phyloP scores from a whole-genome alignment of 2,113 vertebrate species.

The Menidia beryllina region DNA sequence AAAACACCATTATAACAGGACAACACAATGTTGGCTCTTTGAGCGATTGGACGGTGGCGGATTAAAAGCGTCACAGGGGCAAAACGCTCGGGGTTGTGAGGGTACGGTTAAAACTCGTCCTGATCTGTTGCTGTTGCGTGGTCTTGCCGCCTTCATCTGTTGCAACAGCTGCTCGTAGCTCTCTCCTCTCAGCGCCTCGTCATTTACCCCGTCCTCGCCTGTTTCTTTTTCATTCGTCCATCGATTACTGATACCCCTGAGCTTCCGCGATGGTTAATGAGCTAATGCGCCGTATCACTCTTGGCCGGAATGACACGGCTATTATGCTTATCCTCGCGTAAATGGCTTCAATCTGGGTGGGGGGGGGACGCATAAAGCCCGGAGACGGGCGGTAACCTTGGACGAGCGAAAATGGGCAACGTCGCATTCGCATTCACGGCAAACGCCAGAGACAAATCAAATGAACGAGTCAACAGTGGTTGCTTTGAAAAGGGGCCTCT shows the following conservation, averaged over 20 bases:
- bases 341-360: slow-evolving; percentile 43
- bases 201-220: slow-evolving; percentile 39
- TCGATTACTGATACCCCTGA: slow-evolving; percentile 59
- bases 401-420: slow-evolving; percentile 17
- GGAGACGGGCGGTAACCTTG: slow-evolving; percentile 69
- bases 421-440: slow-evolving; percentile 62
- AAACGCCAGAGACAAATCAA: slow-evolving; percentile 72
- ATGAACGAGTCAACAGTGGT: slow-evolving; percentile 72
- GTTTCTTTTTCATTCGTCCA: slow-evolving; percentile 57
- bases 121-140: slow-evolving; percentile 39
- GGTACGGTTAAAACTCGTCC: slow-evolving; percentile 32
- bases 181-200: slow-evolving; percentile 47
- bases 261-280: slow-evolving; percentile 54
- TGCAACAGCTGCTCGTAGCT: slow-evolving; percentile 49
- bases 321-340: slow-evolving; percentile 24
- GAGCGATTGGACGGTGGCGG: slow-evolving; percentile 63
- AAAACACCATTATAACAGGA: slow-evolving; percentile 77
- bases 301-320: slow-evolving; percentile 27
- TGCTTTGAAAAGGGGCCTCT: slow-evolving; percentile 69
- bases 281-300: slow-evolving; percentile 59
- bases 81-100: slow-evolving; percentile 50
- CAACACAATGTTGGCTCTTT: slow-evolving; percentile 52
- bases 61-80: slow-evolving; percentile 55
- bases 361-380: slow-evolving; percentile 32
- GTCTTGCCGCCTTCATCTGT: slow-evolving; percentile 31